A percentile compares a stretch with the other conserved stretches of the same genome.
These are phyloP conservation scores for Thalassaphorura encarpata DNA, from an alignment of 1,140 invertebrate species.

Conservation along the genomic window DNA sequence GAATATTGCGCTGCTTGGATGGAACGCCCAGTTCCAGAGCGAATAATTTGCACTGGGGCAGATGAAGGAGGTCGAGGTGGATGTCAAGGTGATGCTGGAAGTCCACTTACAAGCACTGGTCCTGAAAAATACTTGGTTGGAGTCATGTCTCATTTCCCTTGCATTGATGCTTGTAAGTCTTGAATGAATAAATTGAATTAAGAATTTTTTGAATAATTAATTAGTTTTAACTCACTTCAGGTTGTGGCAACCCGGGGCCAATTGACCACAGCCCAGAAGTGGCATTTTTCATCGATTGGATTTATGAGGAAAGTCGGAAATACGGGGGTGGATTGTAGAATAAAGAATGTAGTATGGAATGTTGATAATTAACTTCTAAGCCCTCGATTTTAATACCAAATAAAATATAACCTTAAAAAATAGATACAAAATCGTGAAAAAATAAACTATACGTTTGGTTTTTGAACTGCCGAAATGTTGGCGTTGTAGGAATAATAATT, in stretches of 20 bases:
- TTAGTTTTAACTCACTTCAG: neutral
- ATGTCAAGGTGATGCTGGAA: conserved; percentile 10
- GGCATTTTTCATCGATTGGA: conserved; percentile 11
- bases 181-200: neutral
- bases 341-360: no score
- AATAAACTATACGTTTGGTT: no score
- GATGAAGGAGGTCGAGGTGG: conserved; percentile 5
- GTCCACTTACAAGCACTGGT: neutral
- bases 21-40: neutral
- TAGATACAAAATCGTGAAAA: no score
- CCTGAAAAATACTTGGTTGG: neutral
- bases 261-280: conserved; percentile 12
- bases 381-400: no score
- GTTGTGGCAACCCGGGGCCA: conserved; percentile 9
- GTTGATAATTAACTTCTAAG: no score
- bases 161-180: conserved; percentile 1
- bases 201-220: no score
- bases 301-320: conserved; percentile 4
- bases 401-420: no score
- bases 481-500: no score
- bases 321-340: conserved; percentile 5
- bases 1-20: neutral
- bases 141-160: conserved; percentile 12
- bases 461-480: no score
- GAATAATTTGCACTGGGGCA: conserved; percentile 8